Percentiles rank a stretch among this genome's conserved stretches.
These are phyloP conservation scores for Melanotaenia maccullochi DNA, from an alignment of 2,797 vertebrate species.

Conservation along the genomic window DNA sequence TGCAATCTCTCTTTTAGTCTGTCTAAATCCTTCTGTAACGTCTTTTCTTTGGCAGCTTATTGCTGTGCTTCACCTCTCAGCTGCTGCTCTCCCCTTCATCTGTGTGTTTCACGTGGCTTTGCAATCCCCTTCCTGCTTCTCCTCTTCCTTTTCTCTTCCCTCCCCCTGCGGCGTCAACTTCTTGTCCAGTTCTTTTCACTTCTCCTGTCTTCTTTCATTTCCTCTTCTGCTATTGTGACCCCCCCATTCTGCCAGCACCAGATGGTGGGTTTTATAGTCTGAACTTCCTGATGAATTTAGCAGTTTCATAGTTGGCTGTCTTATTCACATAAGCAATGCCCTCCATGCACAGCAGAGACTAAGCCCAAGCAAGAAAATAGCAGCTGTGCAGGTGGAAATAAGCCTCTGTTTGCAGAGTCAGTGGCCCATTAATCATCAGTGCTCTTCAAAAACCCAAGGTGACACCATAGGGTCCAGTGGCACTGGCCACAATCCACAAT, in stretches of 20 bases:
- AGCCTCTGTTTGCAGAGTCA: constrained; percentile 66
- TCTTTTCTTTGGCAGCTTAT: constrained; percentile 26
- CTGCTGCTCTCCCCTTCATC: constrained; percentile 21
- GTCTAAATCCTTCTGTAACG: constrained; percentile 47
- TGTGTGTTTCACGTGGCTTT: constrained; percentile 18
- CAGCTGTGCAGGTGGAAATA: constrained; percentile 65
- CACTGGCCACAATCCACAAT: constrained; percentile 40
- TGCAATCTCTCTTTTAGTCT: constrained; percentile 24
- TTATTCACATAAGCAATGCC: constrained; percentile 61
- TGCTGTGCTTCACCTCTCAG: constrained; percentile 40
- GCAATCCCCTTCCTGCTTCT: constrained; percentile 1
- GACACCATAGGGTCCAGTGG: constrained; percentile 60
- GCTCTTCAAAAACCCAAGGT: constrained; percentile 76
- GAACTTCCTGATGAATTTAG: constrained; percentile 72
- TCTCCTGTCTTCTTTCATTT: constrained; percentile 36
- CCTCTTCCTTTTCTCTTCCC: constrained; percentile 16
- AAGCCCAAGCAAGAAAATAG: constrained; percentile 42
- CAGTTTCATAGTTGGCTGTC: constrained; percentile 60
- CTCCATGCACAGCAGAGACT: constrained; percentile 40
- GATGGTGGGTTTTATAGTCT: constrained; percentile 62
- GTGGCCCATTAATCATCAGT: constrained; percentile 79
- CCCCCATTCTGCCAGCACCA: constrained; percentile 46
- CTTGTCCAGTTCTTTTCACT: constrained; percentile 48
- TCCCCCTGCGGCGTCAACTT: constrained; percentile 24
- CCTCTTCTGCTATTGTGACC: constrained; percentile 32